A percentile compares a stretch with the other conserved stretches of the same genome.
These are phyloP conservation scores for Chloebia gouldiae DNA, from an alignment of 2,113 vertebrate species.

Conservation along the genomic window DNA sequence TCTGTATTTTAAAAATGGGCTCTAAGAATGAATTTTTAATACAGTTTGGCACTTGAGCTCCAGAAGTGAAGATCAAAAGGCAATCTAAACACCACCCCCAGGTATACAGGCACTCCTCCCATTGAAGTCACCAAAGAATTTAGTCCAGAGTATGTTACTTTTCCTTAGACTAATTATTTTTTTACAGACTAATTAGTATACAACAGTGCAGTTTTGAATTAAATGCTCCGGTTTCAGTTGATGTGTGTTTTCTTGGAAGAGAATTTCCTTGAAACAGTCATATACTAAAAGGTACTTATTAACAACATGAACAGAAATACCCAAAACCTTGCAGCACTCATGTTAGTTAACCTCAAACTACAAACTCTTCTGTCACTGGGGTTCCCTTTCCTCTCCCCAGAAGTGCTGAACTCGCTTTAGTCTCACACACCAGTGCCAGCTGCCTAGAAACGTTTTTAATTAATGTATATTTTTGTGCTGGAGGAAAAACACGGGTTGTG, in stretches of 20 bases:
- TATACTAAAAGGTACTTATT: not conserved
- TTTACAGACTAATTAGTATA: conserved; percentile 13
- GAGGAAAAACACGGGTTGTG: conserved; percentile 75
- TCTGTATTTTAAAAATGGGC: not conserved
- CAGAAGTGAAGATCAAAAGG: conserved; percentile 42
- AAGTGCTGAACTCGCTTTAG: not conserved
- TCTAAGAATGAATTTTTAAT: conserved; percentile 12
- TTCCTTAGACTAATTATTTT: conserved; percentile 34
- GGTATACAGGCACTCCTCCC: not conserved
- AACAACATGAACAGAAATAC: not conserved
- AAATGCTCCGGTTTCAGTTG: not conserved
- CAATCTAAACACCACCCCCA: not conserved
- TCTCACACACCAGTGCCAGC: not conserved
- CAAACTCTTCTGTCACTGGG: not conserved
- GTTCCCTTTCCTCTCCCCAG: not conserved
- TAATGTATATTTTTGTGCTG: conserved; percentile 39
- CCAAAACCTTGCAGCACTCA: not conserved
- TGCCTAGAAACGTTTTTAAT: conserved; percentile 56
- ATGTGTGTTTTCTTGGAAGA: not conserved
- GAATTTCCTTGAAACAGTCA: not conserved
- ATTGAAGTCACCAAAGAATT: not conserved
- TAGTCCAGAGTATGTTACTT: not conserved
- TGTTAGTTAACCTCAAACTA: not conserved
- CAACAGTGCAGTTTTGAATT: not conserved
- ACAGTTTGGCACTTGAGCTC: not conserved